These are phyloP conservation scores for Echinarachnius parma DNA, from an alignment of 53 echinoderm and acorn worm species.

Conservation along the genomic window DNA sequence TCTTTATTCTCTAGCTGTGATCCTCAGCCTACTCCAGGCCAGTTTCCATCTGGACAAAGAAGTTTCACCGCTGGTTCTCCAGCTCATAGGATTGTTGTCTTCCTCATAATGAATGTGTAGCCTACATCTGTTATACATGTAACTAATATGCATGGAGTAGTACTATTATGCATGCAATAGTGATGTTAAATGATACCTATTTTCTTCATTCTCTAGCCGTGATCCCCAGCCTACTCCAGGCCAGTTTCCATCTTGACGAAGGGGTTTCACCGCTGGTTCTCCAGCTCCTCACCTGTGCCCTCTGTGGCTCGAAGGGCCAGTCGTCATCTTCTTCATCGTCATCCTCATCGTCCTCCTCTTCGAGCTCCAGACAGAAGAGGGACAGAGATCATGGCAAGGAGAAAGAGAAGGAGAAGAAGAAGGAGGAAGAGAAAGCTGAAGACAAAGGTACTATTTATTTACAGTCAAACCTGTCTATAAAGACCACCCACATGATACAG, in stretches of 20 bases:
- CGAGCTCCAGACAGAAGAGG: slow-evolving; percentile 60
- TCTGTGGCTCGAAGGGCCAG: slow-evolving; percentile 83
- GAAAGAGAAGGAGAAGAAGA: slow-evolving; percentile 29
- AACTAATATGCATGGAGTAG: too few relatives aligned
- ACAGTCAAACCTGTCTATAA: too few relatives aligned
- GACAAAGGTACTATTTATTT: too few relatives aligned
- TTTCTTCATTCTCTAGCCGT: slow-evolving; percentile 55
- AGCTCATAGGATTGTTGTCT: too few relatives aligned
- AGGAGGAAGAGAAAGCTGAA: slow-evolving; percentile 73
- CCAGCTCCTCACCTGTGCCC: slow-evolving; percentile 90
- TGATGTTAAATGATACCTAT: background rate
- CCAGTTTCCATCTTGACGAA: slow-evolving; percentile 91
- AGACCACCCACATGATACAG: too few relatives aligned
- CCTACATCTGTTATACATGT: too few relatives aligned
- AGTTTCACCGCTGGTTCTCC: too few relatives aligned
- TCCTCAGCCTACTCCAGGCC: too few relatives aligned
- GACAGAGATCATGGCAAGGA: slow-evolving; percentile 48
- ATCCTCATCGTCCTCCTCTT: slow-evolving; percentile 45
- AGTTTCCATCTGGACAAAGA: too few relatives aligned
- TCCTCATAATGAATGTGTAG: too few relatives aligned
- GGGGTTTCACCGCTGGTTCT: slow-evolving; percentile 89
- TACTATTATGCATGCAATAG: too few relatives aligned
- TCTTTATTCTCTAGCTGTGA: too few relatives aligned
- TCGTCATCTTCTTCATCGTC: slow-evolving; percentile 27
- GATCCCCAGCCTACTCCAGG: slow-evolving; percentile 83